Evolutionary conservation across 2,888 invertebrate species (phyloP).

Genomic region (Fragum sueziense): DNA sequence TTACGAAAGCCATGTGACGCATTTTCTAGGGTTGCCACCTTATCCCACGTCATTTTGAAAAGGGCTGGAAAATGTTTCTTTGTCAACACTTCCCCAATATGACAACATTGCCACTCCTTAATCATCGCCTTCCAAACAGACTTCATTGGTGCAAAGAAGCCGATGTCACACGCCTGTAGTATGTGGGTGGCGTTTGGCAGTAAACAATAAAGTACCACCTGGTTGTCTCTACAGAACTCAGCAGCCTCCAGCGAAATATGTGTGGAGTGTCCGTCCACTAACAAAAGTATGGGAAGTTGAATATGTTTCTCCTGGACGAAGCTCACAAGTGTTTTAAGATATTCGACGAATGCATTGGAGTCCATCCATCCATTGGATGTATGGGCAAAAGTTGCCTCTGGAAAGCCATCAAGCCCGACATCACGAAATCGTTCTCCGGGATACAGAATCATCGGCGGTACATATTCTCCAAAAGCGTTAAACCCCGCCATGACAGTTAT

Average conservation of each 20-base stretch:
- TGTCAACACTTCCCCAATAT: slow-evolving; percentile 15
- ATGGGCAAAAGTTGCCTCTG: slow-evolving; percentile 29
- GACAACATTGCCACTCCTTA: slow-evolving; percentile 24
- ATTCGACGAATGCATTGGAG: slow-evolving; percentile 27
- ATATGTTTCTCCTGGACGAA: slow-evolving; percentile 12
- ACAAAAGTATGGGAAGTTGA: slow-evolving; percentile 24
- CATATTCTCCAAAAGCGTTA: slow-evolving; percentile 45
- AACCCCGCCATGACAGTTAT: slow-evolving; percentile 41
- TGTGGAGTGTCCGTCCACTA: slow-evolving; percentile 48
- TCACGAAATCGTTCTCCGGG: slow-evolving; percentile 43
- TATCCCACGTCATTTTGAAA: slow-evolving; percentile 1
- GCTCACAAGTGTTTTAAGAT: background rate
- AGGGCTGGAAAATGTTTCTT: slow-evolving; percentile 25
- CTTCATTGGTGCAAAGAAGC: too few relatives aligned
- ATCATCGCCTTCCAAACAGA: too few relatives aligned
- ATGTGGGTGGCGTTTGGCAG: slow-evolving; percentile 42
- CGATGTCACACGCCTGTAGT: slow-evolving; percentile 32
- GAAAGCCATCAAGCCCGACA: slow-evolving; percentile 17
- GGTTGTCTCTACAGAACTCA: slow-evolving; percentile 28
- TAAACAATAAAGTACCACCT: slow-evolving; percentile 43
- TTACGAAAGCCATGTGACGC: slow-evolving; percentile 22
- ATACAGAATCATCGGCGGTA: slow-evolving; percentile 40
- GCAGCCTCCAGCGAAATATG: slow-evolving; percentile 27
- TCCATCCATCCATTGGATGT: slow-evolving; percentile 50
- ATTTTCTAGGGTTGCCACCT: slow-evolving; percentile 21